Base-by-base conservation (phyloP, 2,888 invertebrate species). In the Taenaris catops region DNA sequence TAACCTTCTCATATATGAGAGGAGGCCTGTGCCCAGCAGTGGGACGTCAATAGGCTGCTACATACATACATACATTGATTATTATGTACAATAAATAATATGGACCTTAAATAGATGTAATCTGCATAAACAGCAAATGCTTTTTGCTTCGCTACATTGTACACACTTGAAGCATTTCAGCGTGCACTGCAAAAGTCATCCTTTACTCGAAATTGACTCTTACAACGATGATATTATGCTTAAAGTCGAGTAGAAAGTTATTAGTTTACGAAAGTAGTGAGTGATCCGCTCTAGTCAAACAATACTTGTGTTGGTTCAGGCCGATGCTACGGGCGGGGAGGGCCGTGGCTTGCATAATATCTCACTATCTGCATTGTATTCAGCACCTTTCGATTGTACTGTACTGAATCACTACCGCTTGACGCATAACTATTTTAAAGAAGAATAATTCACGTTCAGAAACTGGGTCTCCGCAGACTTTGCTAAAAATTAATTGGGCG, bases 241-340 rank as follows among this genome's bases (percentile, higher is more conserved):
- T 50, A 58, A 58, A 41, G 38, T 53, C 40, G 38, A 44, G 45
- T 34, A 27, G 36, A 46, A 34, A 41, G 38, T 55, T 57, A 62
- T 63, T 46, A 50, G 55, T 63, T 60, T 54, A 54, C 57, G 49
- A 55, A 60, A 63, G 61, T 63, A 66, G n/a, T 66, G 63, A 62
- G 60, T 56, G 61, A 65, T 67, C 61, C 53, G 58, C 64, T 61
- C 59, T 65, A 68, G 58, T 64, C 66, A 69, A 75, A 75, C 69
- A 74, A 71, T 69, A 62, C 55, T 52, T 50, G 49, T 75, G 73
- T 76, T 72, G 56, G 70, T 71, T 74, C 67, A 73, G 67, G 63
- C 61, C 58, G 53, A 58, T 59, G 63, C 65, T 61, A 63, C 66
- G 66, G 61, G 58, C 66, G 64, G 59, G 62, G 60, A 58, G 55